Conservation (phyloP, 2,888 invertebrate species). For the Caenorhabditis becei region DNA sequence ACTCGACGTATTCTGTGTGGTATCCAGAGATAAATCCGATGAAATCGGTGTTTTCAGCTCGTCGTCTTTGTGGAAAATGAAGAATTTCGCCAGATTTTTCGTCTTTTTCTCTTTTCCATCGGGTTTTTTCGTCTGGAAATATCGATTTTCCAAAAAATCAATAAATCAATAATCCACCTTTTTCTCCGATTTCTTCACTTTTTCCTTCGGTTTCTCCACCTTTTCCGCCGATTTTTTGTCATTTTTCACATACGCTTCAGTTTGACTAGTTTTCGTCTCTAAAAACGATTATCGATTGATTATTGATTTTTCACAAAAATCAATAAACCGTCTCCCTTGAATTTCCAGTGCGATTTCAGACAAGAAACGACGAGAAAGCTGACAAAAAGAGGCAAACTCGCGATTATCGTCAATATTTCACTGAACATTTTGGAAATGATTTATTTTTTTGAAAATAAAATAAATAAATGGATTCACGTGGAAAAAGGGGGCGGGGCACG, state of each 20-base stretch:
- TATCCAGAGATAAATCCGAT: conserved; percentile 30
- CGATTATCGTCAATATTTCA: conserved; percentile 7
- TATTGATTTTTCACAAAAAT: not conserved
- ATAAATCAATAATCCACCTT: conserved; percentile 15
- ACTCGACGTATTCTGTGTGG: conserved; percentile 28
- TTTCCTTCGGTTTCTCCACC: not conserved
- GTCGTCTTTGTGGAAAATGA: conserved; percentile 38
- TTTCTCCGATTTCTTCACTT: conserved; percentile 14
- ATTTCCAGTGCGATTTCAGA: conserved; percentile 34
- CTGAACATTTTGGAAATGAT: not conserved
- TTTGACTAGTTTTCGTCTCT: not conserved
- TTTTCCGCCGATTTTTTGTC: conserved; percentile 7
- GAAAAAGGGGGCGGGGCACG: too few relatives aligned
- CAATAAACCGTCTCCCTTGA: conserved; percentile 24
- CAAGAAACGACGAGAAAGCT: conserved; percentile 34
- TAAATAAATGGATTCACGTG: too few relatives aligned
- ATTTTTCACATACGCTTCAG: conserved; percentile 14
- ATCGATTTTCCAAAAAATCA: not conserved
- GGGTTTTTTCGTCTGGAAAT: conserved; percentile 16
- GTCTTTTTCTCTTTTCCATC: conserved; percentile 25
- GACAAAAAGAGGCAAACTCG: conserved; percentile 33
- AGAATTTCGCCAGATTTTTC: conserved; percentile 39
- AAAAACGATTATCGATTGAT: not conserved
- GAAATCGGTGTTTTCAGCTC: conserved; percentile 26
- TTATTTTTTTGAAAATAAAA: too few relatives aligned